A percentile compares a stretch with the other conserved stretches of the same genome.
Conservation (phyloP, 2,888 invertebrate genomes). For the Plagodis dolabraria region DNA sequence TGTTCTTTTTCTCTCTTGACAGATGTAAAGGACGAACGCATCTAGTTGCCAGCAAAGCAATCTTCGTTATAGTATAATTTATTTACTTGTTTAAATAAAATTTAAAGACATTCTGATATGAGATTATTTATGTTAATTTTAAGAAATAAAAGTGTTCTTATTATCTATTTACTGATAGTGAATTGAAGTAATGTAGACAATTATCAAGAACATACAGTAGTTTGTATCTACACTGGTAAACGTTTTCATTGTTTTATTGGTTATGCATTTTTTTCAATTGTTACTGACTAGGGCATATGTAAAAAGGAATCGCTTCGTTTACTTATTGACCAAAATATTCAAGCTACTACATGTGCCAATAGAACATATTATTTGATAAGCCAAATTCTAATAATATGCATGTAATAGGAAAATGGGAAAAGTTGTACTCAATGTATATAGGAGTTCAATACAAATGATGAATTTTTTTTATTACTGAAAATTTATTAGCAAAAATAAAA, state of each 20-base stretch:
- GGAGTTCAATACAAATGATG: no score
- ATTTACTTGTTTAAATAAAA: slow-evolving; percentile 4
- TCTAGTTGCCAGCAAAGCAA: slow-evolving; percentile 81
- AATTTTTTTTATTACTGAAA: no score
- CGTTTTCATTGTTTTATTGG: no score
- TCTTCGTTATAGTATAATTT: slow-evolving; percentile 47
- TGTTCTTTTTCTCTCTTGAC: slow-evolving; percentile 85
- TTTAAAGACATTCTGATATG: slow-evolving; percentile 43
- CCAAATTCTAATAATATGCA: slow-evolving; percentile 1
- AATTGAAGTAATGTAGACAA: slow-evolving; percentile 43
- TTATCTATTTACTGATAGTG: slow-evolving; percentile 58
- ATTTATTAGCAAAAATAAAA: no score
- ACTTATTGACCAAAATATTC: slow-evolving; percentile 14
- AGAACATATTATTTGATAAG: neutral
- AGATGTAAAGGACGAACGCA: slow-evolving; percentile 91
- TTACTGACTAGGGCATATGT: no score
- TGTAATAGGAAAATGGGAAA: neutral
- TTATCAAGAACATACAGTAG: neutral
- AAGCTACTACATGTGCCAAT: slow-evolving; percentile 22
- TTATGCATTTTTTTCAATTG: no score
- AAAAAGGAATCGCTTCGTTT: neutral
- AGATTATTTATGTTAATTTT: slow-evolving; percentile 57
- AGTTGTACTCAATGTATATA: no score
- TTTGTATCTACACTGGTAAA: neutral
- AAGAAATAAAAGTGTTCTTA: slow-evolving; percentile 82